phyloP scores from a whole-genome alignment of 2,888 invertebrate species.

The Trisateles emortualis region DNA sequence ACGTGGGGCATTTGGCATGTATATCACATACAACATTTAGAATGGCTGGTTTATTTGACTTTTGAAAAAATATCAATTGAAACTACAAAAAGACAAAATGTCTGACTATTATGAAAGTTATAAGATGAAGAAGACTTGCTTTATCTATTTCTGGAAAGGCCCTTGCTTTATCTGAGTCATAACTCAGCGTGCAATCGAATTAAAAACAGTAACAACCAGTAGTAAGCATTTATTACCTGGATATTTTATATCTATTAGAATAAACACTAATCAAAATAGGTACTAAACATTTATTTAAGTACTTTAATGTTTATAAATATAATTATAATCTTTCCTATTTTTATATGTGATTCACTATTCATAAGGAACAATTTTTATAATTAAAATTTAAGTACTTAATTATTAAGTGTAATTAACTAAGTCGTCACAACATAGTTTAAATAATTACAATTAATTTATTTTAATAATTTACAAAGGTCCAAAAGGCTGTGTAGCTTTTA shows the following conservation, averaged over 20 bases:
- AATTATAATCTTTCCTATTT: slow-evolving; percentile 19
- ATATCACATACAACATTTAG: no score
- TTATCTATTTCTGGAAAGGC: no score
- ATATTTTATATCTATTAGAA: slow-evolving; percentile 16
- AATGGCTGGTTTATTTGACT: no score
- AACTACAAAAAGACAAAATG: no score
- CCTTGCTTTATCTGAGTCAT: no score
- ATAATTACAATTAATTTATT: slow-evolving; percentile 25
- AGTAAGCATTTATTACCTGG: slow-evolving; percentile 34
- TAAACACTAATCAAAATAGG: slow-evolving; percentile 21
- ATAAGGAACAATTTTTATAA: slow-evolving; percentile 27
- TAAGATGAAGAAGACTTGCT: no score
- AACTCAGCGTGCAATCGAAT: slow-evolving; percentile 14
- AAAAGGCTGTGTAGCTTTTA: slow-evolving; percentile 75
- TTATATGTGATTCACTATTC: slow-evolving; percentile 37
- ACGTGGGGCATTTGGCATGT: no score
- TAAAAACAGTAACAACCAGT: slow-evolving; percentile 27
- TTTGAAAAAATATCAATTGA: no score
- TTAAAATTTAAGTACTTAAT: slow-evolving; percentile 50
- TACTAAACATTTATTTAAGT: slow-evolving; percentile 10
- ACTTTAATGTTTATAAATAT: slow-evolving; percentile 19
- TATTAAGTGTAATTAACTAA: slow-evolving; percentile 44
- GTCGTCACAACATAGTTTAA: slow-evolving; percentile 69
- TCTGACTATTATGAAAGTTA: no score
- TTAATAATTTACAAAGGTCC: slow-evolving; percentile 70